Evolutionary conservation across 2,888 invertebrate species (phyloP).

Genomic region (Volucella zonaria): DNA sequence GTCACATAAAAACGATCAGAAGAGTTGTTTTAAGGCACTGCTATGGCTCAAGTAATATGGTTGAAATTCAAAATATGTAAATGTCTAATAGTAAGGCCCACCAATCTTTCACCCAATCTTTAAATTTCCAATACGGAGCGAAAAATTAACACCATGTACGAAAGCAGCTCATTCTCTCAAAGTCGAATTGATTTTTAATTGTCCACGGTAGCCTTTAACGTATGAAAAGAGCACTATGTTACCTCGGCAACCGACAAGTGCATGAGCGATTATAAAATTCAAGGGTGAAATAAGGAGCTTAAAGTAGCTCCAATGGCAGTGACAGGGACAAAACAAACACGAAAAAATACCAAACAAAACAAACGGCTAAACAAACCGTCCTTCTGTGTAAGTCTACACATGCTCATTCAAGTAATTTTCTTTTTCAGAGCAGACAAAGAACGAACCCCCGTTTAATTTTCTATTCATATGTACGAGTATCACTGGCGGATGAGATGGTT

Average conservation of each 20-base stretch:
- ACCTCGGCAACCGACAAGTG: conserved; percentile 46
- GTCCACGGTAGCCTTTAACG: conserved; percentile 50
- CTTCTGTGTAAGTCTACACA: conserved; percentile 36
- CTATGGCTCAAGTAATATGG: background rate
- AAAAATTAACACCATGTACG: background rate
- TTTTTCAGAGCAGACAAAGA: conserved; percentile 42
- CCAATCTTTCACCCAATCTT: background rate
- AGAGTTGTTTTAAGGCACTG: no score
- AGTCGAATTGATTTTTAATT: conserved; percentile 81
- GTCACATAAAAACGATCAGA: no score
- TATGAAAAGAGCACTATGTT: background rate
- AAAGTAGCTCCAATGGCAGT: conserved; percentile 7
- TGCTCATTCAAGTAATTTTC: conserved; percentile 42
- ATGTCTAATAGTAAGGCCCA: no score
- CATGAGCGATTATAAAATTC: conserved; percentile 50
- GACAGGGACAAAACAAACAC: background rate
- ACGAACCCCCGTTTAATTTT: conserved; percentile 60
- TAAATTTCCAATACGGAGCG: background rate
- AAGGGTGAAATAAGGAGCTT: conserved; percentile 9
- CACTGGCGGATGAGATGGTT: conserved; percentile 9
- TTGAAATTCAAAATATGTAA: background rate
- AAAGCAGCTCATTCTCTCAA: conserved; percentile 78
- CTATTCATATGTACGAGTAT: background rate
- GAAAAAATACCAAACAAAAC: conserved; percentile 14
- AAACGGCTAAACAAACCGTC: conserved; percentile 54